These are phyloP conservation scores for Toxotes chatareus DNA, from an alignment of 2,113 vertebrate genomes.

Conservation along the genomic window DNA sequence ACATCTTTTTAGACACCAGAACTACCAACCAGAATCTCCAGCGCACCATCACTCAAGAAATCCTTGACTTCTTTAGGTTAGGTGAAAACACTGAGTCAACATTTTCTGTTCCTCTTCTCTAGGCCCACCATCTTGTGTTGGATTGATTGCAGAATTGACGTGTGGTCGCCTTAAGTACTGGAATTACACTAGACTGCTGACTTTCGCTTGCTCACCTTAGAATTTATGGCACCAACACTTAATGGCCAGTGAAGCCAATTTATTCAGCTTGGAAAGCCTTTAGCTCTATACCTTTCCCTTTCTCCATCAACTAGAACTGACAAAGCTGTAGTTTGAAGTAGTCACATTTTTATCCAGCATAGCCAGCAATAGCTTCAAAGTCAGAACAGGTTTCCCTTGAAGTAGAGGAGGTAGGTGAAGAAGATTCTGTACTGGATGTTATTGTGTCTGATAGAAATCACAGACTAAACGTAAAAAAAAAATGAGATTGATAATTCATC, in stretches of 20 bases:
- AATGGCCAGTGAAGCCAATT: constrained; percentile 18
- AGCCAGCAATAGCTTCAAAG: neutral
- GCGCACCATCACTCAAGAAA: neutral
- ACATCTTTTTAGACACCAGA: neutral
- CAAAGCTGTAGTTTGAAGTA: constrained; percentile 31
- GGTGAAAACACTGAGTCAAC: constrained; percentile 25
- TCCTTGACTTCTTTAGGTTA: constrained; percentile 7
- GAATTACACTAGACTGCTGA: constrained; percentile 55
- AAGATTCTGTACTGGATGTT: neutral
- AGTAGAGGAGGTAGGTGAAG: neutral
- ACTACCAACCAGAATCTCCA: neutral
- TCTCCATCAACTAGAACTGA: constrained; percentile 25
- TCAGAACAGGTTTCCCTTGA: constrained; percentile 8
- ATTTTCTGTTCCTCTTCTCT: constrained; percentile 26
- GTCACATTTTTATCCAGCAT: neutral
- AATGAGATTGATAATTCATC: neutral
- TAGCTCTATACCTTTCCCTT: constrained; percentile 22
- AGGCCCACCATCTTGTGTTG: constrained; percentile 25
- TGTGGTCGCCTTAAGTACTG: constrained; percentile 42
- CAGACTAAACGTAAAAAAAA: neutral
- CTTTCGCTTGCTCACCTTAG: constrained; percentile 37
- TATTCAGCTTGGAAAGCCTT: constrained; percentile 26
- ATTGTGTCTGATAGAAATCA: neutral
- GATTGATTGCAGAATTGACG: constrained; percentile 53
- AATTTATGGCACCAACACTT: constrained; percentile 43